These are phyloP conservation scores for Trinorchestia longiramus DNA, from an alignment of 1,140 invertebrate species.

Conservation along the genomic window DNA sequence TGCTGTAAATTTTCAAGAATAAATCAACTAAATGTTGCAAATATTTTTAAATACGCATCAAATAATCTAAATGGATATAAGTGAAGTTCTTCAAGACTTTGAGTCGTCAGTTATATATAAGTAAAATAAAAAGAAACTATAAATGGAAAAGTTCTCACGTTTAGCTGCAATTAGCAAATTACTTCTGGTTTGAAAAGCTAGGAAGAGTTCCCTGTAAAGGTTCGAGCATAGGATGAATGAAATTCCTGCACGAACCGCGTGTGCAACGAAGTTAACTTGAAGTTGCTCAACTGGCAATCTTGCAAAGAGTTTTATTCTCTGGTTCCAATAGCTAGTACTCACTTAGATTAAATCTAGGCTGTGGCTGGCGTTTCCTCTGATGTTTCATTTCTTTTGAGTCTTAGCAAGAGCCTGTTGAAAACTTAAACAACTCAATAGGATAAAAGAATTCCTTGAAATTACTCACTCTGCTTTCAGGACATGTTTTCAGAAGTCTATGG, in stretches of 20 bases:
- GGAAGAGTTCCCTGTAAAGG: background rate
- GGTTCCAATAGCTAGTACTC: conserved; percentile 27
- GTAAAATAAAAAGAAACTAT: background rate
- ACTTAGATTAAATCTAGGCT: conserved; percentile 37
- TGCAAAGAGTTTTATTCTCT: conserved; percentile 42
- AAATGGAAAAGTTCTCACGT: background rate
- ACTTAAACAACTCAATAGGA: conserved; percentile 9
- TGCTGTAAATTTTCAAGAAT: background rate
- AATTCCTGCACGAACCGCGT: background rate
- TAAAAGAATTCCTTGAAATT: background rate
- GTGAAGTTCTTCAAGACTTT: background rate
- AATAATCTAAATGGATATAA: background rate
- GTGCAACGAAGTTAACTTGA: conserved; percentile 2
- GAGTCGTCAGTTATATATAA: background rate
- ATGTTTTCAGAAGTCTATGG: background rate
- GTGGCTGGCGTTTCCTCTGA: background rate
- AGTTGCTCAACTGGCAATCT: conserved; percentile 32
- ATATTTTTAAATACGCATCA: background rate
- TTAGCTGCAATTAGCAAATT: conserved; percentile 26
- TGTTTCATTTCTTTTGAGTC: background rate
- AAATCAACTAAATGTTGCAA: background rate
- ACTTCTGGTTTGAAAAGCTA: background rate
- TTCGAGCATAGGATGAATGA: background rate
- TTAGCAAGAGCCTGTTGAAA: background rate
- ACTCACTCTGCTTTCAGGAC: background rate